Evolutionary conservation across 2,797 vertebrate genomes (phyloP), one percentile per base, ranked within the genome.

Genomic region (Malurus leucopterus): DNA sequence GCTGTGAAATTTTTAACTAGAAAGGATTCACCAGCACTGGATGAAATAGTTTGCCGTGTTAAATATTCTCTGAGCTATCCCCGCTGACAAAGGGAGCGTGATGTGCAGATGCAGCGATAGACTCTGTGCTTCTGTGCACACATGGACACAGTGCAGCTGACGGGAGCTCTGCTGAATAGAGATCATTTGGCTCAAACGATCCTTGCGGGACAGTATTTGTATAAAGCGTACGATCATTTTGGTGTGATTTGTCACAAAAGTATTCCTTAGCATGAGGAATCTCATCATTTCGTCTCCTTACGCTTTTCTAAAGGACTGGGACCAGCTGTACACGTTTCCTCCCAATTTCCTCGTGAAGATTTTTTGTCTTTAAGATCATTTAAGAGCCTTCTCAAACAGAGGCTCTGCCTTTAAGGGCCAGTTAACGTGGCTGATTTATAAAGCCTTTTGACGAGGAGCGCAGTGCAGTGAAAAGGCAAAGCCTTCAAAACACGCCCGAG

Each of bases 301-400:
- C 10, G 6, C 50, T 84, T 57, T 61, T 88, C 68, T 73, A 64
- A 84, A 92, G 73, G 67, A 73, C 54, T 91, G 47, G 74, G 64
- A 82, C 74, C 77, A 93, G 71, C 68, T 94, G 83, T 58, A 79
- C 0, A 0, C 38, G 16, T 85, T 88, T 86, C 46, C 43, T 91
- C 63, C 79, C 81, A 43, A 73, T 92, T 84, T 82, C 51, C 57
- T 69, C 32, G 47, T 38, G 55, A 92, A 65, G 65, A 57, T 36
- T 87, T 92, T 86, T 89, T 70, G 64, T 84, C 58, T 86, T 90
- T 62, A 21, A 43, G 58, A 86, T 86, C 15, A 62, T 82, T 86
- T 84, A 57, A 57, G 50, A 91, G 11, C 59, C 71, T 78, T 67
- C 74, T 62, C 71, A 51, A 62, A 88, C 3, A 1, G 62, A 69